Base-by-base conservation (phyloP, 1,140 invertebrate genomes). In the Trypoxylus dichotomus region DNA sequence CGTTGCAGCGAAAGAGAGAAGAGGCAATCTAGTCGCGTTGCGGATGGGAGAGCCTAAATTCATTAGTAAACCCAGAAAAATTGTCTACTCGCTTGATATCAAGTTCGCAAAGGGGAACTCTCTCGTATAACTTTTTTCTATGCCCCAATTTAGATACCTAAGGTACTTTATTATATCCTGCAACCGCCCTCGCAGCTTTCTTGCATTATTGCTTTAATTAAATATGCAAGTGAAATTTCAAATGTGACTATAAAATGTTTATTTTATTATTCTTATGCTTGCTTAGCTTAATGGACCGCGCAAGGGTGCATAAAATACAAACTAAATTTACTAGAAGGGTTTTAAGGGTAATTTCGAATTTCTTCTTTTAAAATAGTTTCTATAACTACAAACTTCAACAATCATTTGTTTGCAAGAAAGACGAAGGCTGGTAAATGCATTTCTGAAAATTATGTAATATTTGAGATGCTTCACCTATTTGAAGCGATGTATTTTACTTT, bases 51-150 rank as follows among this genome's bases (percentile, higher is more conserved):
- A 79, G 80, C 80, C 84, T 83, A 82, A 84, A 85, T 85, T 85
- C 84, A 85, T 85, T 85, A 84, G 83, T 79, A 80, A 81, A 80
- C 80, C 82, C 81, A 81, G 82, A 83, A 85, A 84, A 83, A 82
- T 83, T 83, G 80, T 83, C 81, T 80, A 79, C 80, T 78, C 72
- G 78, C 80, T 75, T 78, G 76, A 80, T 79, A 81, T 82, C 74
- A 82, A 83, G 76, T 79, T 74, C 78, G 58, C 25, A 74, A 77
- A 77, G 78, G 80, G 72, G 72, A n/a, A 15, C 25, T n/a, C 27
- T 68, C 60, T 25, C 60, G 60, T 11, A 25, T 68, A 68, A 68
- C 60, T 68, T 68, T 24, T 24, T 68, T 29, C 60, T 68, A 68
- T 68, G 60, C 60, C 27, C 60, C 24, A 68, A 68, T 68, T 68